Percentiles rank a stretch among this genome's conserved stretches.
Evolutionary conservation across 1,140 invertebrate genomes (phyloP).

Genomic region (Drosophila pallidifrons): DNA sequence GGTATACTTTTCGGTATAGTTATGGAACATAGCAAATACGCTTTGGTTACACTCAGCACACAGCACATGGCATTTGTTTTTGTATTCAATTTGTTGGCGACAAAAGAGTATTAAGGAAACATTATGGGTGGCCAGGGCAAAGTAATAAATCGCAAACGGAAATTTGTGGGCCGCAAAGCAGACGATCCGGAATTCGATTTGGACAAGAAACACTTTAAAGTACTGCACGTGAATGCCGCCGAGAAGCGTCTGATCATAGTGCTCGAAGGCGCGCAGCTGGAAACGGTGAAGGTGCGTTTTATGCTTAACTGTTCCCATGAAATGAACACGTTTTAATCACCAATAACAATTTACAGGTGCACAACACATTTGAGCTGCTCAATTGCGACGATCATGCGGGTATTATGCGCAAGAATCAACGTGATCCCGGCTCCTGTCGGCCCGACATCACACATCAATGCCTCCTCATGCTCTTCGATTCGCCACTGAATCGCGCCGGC

Average conservation of each 20-base stretch:
- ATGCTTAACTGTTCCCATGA: too few species aligned
- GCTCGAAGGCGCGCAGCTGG: constrained; percentile 96
- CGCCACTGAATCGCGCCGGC: constrained; percentile 96
- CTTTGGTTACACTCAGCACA: neutral
- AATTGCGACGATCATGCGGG: constrained; percentile 97
- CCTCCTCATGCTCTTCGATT: constrained; percentile 97
- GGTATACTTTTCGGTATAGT: too few species aligned
- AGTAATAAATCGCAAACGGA: constrained; percentile 69
- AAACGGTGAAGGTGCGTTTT: constrained; percentile 94
- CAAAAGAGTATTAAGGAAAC: neutral
- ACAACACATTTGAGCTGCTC: constrained; percentile 94
- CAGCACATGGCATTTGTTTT: constrained; percentile 49
- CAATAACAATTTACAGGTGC: constrained; percentile 87
- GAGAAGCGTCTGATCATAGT: constrained; percentile 97
- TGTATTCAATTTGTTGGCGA: constrained; percentile 5
- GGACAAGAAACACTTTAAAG: constrained; percentile 79
- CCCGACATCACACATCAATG: constrained; percentile 99
- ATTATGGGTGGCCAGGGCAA: constrained; percentile 74
- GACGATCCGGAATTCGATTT: constrained; percentile 83
- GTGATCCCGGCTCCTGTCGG: constrained; percentile 93
- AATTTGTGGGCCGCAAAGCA: constrained; percentile 67
- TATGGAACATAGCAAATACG: too few species aligned
- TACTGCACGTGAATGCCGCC: constrained; percentile 84
- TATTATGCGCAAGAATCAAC: constrained; percentile 93
- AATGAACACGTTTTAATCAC: neutral